A percentile compares a stretch with the other conserved stretches of the same genome.
These are phyloP conservation scores for Lagria hirta DNA, from an alignment of 2,888 invertebrate genomes.

Conservation along the genomic window DNA sequence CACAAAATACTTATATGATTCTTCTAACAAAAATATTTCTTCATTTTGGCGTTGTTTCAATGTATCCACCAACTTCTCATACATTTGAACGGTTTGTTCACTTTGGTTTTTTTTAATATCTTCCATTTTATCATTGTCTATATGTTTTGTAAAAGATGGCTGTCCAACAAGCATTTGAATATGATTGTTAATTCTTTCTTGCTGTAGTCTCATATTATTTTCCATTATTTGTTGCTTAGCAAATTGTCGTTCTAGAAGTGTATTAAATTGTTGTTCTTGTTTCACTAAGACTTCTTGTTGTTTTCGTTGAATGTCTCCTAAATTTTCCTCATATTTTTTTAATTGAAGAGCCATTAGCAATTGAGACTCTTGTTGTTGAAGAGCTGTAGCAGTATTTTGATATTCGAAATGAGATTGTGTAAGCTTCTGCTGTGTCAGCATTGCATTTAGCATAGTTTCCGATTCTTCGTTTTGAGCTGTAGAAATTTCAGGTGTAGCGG, in stretches of 20 bases:
- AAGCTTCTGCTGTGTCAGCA: conserved; percentile 44
- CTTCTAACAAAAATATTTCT: conserved; percentile 64
- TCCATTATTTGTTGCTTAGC: conserved; percentile 62
- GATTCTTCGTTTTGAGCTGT: conserved; percentile 4
- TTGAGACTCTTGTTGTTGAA: conserved; percentile 66
- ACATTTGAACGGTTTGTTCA: conserved; percentile 41
- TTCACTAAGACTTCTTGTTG: conserved; percentile 60
- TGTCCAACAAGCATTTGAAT: conserved; percentile 57
- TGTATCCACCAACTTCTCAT: conserved; percentile 54
- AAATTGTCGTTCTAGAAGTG: conserved; percentile 59
- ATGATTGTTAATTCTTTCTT: conserved; percentile 63
- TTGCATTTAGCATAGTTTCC: conserved; percentile 27
- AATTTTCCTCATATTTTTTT: conserved; percentile 64
- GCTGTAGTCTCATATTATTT: conserved; percentile 61
- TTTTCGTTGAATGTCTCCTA: conserved; percentile 60
- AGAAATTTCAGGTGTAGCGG: conserved; percentile 1
- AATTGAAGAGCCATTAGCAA: conserved; percentile 63
- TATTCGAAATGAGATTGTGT: conserved; percentile 53
- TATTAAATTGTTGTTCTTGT: conserved; percentile 59
- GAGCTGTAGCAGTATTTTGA: conserved; percentile 59
- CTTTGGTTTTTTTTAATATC: conserved; percentile 40
- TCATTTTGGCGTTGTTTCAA: conserved; percentile 61
- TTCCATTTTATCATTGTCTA: conserved; percentile 46
- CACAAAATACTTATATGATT: conserved; percentile 61
- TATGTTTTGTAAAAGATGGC: conserved; percentile 26